Base-by-base conservation (phyloP, 2,797 vertebrate genomes). In the Intellagama lesueurii region DNA sequence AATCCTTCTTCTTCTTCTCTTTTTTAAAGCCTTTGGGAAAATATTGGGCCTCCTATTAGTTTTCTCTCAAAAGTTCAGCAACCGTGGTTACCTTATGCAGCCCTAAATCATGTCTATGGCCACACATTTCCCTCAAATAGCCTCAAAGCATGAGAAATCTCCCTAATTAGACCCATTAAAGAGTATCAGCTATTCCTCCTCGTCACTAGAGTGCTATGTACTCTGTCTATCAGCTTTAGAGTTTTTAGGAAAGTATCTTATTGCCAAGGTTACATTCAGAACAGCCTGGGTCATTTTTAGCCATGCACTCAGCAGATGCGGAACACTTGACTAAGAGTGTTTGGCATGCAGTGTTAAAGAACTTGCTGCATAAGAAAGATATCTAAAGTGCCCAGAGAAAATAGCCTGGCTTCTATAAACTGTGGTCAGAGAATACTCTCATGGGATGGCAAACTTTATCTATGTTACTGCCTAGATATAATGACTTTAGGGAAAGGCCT, bases 371-470 rank as follows among this genome's bases (percentile, higher is more conserved):
- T 52, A 56, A 56, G 44, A 40, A 68, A 52, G 56, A 81, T 81
- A 66, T 86, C 40, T 86, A 24, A 70, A 86, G 24, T 81, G 60
- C 78, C 40, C 24, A 81, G 40, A 86, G 60, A 26, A 81, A 44
- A 0, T 0, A 64, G 81, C 7, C 66, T 24, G 79, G 76, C 0
- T 1, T 0, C 64, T 82, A n/a, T 88, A 44, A 0, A 72, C 32
- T 14, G 83, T 83, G 1, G 0, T 68, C 81, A 83, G 19, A 75
- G 69, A 85, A 14, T 77, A 16, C 2, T 28, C 35, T 85, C 0
- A 32, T 32, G 47, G 0, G 70, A 60, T 89, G 19, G 80, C 66
- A 91, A 88, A 89, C 14, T 11, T 89, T 69, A 52, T n/a, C 7
- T 66, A 72, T 72, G 49, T 77, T 22, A 28, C 64, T 82, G 72